These are phyloP conservation scores for Protobothrops mucrosquamatus DNA, from an alignment of 2,113 vertebrate genomes.

Conservation along the genomic window DNA sequence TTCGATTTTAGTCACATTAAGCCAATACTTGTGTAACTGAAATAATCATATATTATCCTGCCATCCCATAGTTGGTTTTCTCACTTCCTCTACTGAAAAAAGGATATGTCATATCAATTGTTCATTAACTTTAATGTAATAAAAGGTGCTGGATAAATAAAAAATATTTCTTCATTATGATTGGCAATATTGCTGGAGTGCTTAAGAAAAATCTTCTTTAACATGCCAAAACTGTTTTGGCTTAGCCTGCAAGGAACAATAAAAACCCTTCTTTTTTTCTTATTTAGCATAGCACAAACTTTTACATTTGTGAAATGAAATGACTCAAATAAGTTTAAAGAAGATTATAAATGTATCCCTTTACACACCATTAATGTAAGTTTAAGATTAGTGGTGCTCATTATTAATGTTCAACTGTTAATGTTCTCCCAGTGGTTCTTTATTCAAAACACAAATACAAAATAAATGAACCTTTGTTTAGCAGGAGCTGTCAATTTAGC, in stretches of 20 bases:
- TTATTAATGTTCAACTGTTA: constrained; percentile 42
- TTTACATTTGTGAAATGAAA: constrained; percentile 33
- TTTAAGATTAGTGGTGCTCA: constrained; percentile 40
- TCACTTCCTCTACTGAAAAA: neutral
- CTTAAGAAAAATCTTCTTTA: constrained; percentile 2
- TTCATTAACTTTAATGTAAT: neutral
- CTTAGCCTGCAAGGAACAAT: constrained; percentile 26
- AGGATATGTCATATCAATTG: neutral
- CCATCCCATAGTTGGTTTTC: neutral
- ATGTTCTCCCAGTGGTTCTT: constrained; percentile 51
- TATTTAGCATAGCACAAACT: neutral
- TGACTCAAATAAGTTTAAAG: neutral
- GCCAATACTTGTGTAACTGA: neutral
- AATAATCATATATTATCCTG: neutral
- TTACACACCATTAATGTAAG: constrained; percentile 36
- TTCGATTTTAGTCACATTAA: neutral
- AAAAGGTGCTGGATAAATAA: neutral
- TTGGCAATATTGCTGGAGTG: neutral
- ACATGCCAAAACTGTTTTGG: neutral
- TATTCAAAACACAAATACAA: constrained; percentile 60
- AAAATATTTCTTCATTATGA: neutral
- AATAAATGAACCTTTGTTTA: constrained; percentile 67
- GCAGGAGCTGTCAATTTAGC: constrained; percentile 73
- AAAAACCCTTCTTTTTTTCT: constrained; percentile 7
- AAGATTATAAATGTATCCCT: constrained; percentile 34